Percentiles rank a stretch among this genome's conserved stretches.
Evolutionary conservation across 2,113 vertebrate species (phyloP).

Genomic region (Mormoops blainvillei): DNA sequence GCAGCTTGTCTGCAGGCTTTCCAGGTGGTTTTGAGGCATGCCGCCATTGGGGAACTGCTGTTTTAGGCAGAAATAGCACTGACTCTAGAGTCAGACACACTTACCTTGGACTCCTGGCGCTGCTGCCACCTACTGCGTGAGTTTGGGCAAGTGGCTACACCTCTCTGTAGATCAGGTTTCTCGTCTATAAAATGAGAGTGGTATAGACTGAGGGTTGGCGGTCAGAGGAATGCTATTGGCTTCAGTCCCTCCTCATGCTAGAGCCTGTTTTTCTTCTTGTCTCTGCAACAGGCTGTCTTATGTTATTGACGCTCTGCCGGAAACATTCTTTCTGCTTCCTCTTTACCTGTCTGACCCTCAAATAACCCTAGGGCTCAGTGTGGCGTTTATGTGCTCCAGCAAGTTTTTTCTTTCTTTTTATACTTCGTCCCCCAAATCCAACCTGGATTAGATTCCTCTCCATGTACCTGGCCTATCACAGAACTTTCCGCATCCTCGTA

Average conservation of each 20-base stretch:
- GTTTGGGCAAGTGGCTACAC: background rate
- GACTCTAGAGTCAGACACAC: background rate
- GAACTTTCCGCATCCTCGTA: background rate
- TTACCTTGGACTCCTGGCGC: background rate
- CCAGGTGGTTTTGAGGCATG: background rate
- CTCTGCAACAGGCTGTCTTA: background rate
- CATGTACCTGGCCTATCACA: fast-evolving
- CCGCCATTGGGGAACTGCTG: background rate
- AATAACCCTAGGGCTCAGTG: background rate
- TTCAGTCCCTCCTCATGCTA: background rate
- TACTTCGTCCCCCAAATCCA: background rate
- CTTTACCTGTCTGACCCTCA: background rate
- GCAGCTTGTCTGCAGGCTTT: background rate
- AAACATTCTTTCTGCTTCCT: background rate
- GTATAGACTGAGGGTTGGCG: background rate
- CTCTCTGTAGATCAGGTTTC: background rate
- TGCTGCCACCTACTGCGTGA: background rate
- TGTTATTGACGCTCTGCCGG: background rate
- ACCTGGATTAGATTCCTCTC: background rate
- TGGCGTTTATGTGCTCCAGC: background rate
- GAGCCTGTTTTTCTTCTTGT: background rate
- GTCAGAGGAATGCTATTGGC: too few relatives aligned
- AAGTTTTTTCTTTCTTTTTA: background rate
- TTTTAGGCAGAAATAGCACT: background rate
- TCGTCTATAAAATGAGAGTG: background rate